Evolutionary conservation across 2,888 invertebrate genomes (phyloP), one percentile per base, ranked within the genome.

Genomic region (Ochropleura leucogaster): DNA sequence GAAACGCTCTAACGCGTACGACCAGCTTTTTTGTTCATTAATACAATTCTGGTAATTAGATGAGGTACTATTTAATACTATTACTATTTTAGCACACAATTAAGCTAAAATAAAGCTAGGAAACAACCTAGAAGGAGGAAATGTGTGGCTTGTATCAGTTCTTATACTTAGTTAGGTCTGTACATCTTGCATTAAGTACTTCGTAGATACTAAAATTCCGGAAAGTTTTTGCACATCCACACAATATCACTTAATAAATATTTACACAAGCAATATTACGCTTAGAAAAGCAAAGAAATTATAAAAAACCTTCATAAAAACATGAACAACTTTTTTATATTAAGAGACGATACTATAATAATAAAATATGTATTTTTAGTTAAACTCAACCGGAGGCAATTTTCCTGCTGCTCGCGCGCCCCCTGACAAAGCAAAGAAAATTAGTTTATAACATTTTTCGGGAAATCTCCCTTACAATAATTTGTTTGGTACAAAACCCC

Each of bases 381-480:
- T 6, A 51, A 42, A 10, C 16, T 67, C n/a, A 46, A 18, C 67
- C n/a, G 30, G 30, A n/a, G n/a, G n/a, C 30, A n/a, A 44, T 68
- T 18, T 30, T 18, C 20, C 16, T 55, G 44, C 46, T 18, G 66
- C 46, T 14, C 44, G 4, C 20, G 30, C 40, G 14, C 6, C 16
- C n/a, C 9, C 18, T 46, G 14, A 44, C 30, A 65, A 46, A 51
- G 16, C 16, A 30, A 66, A 14, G 0, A 10, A 46, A 10, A 16
- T 16, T 47, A 7, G 44, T 20, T 51, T 20, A 49, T 46, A 51
- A 46, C 3, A 49, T 75, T 53, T 72, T 20, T 0, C 18, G 18
- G 14, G 10, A 49, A 72, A 40, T 62, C 10, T 9, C 4, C 18
- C 46, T 40, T 4, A 55, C 64, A 30, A 70, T 30, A 55, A 79